Conservation (phyloP, 2,888 invertebrate genomes). For the Cabera pusaria region DNA sequence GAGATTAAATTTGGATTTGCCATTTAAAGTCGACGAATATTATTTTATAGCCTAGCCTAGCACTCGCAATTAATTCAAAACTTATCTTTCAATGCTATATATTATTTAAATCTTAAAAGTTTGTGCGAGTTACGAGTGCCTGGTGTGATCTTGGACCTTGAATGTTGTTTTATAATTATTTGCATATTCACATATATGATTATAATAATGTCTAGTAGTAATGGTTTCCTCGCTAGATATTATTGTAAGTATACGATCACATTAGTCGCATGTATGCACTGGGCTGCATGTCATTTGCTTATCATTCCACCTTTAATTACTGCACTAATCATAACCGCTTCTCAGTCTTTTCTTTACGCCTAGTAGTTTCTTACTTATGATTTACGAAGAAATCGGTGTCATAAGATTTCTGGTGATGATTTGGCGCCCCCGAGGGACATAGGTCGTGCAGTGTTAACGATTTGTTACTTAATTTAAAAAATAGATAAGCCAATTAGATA, state of each 20-base stretch:
- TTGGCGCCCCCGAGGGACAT: conserved; percentile 78
- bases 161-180: conserved; percentile 26
- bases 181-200: conserved; percentile 27
- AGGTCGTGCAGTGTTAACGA: conserved; percentile 54
- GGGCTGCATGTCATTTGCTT: conserved; percentile 61
- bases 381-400: conserved; percentile 78
- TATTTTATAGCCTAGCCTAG: conserved; percentile 8
- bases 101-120: too few species aligned
- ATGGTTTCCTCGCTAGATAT: conserved; percentile 30
- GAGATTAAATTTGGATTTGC: conserved; percentile 1
- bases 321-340: conserved; percentile 64
- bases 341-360: conserved; percentile 54
- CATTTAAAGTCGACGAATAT: conserved; percentile 21
- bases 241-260: conserved; percentile 31
- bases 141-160: conserved; percentile 14
- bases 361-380: conserved; percentile 45
- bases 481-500: conserved; percentile 23
- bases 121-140: conserved; percentile 9
- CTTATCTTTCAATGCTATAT: too few species aligned
- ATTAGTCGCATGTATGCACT: conserved; percentile 44
- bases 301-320: conserved; percentile 53
- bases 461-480: conserved; percentile 25
- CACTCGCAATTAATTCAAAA: conserved; percentile 16
- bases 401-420: conserved; percentile 62
- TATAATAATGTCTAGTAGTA: conserved; percentile 25